Base-by-base conservation (phyloP, 2,888 invertebrate genomes). In the Girardia tigrina region DNA sequence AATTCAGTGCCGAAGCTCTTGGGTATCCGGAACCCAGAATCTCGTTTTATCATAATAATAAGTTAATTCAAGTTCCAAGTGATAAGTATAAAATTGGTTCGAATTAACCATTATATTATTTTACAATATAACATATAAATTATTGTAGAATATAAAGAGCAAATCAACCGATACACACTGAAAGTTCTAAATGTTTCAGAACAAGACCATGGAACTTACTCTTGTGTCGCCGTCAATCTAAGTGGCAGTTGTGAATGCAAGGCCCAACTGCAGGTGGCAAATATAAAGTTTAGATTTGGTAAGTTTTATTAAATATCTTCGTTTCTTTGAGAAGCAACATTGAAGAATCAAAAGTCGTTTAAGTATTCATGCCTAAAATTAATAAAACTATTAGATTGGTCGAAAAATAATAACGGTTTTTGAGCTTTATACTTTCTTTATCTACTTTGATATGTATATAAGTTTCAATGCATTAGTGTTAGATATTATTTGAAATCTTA, bases 21-120 rank as follows among this genome's bases (percentile, higher is more conserved):
- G 56, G 56, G n/a, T 56, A 56, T 56, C 56, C 56, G 8, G 56
- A 56, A 56, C 56, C 56, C 4, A n/a, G 56, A 56, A n/a, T 56
- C 4, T 20, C 56, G 2, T 56, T 56, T 16, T 56, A 56, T n/a
- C 56, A 56, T n/a, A 8, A 56, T n/a, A 56, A 56, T n/a, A 56
- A 56, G n/a, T n/a, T 56, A 56, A 56, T 56, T 56, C n/a, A 20
- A 4, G n/a, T 56, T 16, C 56, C 56, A 4, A 56, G 56, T 56
- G 56, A 56, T 20, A 56, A 56, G n/a, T 56, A 56, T 56, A n/a
- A 23, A 12, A 4, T 56, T 20, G 56, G 56, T 56, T 20, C 6
- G n/a, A 36, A 36, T n/a, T n/a, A n/a, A n/a, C n/a, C n/a, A n/a
- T n/a, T n/a, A n/a, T n/a, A n/a, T n/a, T n/a, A n/a, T n/a, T n/a